phyloP scores from a whole-genome alignment of 2,888 invertebrate species.

The Metacarcinus magister region DNA sequence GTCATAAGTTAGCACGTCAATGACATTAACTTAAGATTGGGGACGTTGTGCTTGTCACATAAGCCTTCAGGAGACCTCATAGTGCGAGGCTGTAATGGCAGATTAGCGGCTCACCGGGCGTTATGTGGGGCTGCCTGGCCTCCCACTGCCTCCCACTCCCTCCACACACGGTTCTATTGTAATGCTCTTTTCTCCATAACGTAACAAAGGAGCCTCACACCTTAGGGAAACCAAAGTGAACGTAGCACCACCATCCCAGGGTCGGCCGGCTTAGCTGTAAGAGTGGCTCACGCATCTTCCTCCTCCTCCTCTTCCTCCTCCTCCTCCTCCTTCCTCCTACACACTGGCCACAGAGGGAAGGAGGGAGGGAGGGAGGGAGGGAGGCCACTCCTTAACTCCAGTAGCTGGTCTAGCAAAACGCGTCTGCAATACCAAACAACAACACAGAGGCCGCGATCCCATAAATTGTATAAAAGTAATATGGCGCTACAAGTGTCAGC shows the following conservation, averaged over 20 bases:
- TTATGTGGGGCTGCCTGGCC: neutral
- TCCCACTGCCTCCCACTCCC: neutral
- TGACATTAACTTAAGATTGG: slow-evolving; percentile 66
- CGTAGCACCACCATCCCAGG: neutral
- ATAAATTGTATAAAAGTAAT: slow-evolving; percentile 40
- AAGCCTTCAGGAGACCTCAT: slow-evolving; percentile 60
- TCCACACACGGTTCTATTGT: slow-evolving; percentile 28
- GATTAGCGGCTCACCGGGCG: slow-evolving; percentile 65
- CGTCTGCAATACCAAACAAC: slow-evolving; percentile 15
- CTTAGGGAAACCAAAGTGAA: neutral
- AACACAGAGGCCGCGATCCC: neutral
- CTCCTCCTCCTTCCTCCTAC: slow-evolving; percentile 36
- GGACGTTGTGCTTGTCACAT: slow-evolving; percentile 63
- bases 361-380: neutral
- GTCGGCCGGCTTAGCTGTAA: neutral
- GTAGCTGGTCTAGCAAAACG: neutral
- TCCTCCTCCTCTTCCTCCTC: slow-evolving; percentile 2
- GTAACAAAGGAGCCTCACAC: slow-evolving; percentile 4
- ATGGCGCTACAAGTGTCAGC: slow-evolving; percentile 1
- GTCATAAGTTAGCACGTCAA: slow-evolving; percentile 64
- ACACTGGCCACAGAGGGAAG: neutral
- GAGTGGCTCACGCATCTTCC: slow-evolving; percentile 36
- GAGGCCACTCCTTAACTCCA: slow-evolving; percentile 41
- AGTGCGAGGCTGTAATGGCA: slow-evolving; percentile 26
- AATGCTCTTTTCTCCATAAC: slow-evolving; percentile 37